phyloP scores from a whole-genome alignment of 2,888 invertebrate species.

The Drosophila merina region DNA sequence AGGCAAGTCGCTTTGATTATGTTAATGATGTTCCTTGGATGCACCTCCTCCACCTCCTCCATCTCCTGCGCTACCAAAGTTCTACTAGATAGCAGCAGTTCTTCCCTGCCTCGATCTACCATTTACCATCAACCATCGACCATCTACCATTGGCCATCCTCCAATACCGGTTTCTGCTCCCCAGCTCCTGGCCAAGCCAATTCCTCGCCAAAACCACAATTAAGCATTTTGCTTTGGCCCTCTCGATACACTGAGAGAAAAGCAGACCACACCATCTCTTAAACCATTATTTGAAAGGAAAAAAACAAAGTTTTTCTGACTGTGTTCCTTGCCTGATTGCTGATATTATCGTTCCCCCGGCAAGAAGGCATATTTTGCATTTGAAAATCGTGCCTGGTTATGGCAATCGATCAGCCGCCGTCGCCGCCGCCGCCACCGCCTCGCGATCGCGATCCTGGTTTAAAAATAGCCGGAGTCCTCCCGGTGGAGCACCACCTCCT shows the following conservation, averaged over 20 bases:
- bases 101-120: background rate
- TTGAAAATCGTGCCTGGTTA: slow-evolving; percentile 64
- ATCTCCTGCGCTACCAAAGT: slow-evolving; percentile 9
- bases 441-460: slow-evolving; percentile 16
- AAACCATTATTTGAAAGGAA: background rate
- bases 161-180: slow-evolving; percentile 17
- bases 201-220: slow-evolving; percentile 28
- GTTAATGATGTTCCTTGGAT: slow-evolving; percentile 40
- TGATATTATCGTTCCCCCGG: slow-evolving; percentile 51
- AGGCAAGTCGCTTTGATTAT: slow-evolving; percentile 44
- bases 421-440: no score
- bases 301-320: background rate
- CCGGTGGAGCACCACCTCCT: background rate
- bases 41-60: background rate
- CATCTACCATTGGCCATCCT: slow-evolving; percentile 1
- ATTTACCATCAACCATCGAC: background rate
- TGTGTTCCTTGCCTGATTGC: slow-evolving; percentile 37
- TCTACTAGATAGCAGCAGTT: slow-evolving; percentile 6
- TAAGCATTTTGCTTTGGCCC: slow-evolving; percentile 48
- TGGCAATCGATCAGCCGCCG: slow-evolving; percentile 41
- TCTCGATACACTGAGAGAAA: background rate
- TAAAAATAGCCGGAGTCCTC: slow-evolving; percentile 36
- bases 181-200: slow-evolving; percentile 7
- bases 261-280: background rate
- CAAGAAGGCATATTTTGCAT: slow-evolving; percentile 42